These are phyloP conservation scores for Lucilia sericata DNA, from an alignment of 1,140 invertebrate genomes.

Conservation along the genomic window DNA sequence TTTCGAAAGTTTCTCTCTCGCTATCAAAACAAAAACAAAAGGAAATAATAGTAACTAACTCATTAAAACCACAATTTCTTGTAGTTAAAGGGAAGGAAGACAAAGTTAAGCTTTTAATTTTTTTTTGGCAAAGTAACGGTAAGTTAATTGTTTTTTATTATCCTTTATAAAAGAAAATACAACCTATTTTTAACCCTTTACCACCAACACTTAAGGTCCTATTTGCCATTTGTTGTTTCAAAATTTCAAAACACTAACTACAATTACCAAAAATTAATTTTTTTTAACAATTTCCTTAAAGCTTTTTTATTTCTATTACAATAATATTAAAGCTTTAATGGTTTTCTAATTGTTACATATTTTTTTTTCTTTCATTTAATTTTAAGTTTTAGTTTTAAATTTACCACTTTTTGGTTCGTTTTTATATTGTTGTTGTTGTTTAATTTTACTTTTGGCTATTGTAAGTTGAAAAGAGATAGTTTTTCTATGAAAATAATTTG, in stretches of 20 bases:
- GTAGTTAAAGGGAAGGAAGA: not conserved
- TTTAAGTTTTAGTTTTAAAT: conserved; percentile 19
- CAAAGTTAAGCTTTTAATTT: not conserved
- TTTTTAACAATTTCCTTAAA: conserved; percentile 8
- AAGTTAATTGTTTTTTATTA: not conserved
- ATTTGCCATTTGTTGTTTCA: conserved; percentile 36
- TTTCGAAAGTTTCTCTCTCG: not conserved
- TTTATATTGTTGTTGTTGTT: not conserved
- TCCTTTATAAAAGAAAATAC: not conserved
- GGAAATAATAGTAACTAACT: not conserved
- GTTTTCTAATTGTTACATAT: conserved; percentile 27
- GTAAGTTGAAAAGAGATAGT: conserved; percentile 7
- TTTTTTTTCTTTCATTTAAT: not conserved
- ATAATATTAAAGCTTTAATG: conserved; percentile 30
- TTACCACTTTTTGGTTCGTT: conserved; percentile 19
- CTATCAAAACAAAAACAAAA: not conserved
- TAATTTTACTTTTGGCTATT: conserved; percentile 42
- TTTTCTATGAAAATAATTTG: not conserved
- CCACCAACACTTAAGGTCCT: conserved; percentile 34
- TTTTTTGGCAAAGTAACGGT: conserved; percentile 3
- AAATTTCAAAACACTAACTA: conserved; percentile 9
- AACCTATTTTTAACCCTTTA: not conserved
- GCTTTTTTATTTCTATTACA: conserved; percentile 7
- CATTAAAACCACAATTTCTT: not conserved
- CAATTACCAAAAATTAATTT: conserved; percentile 28